These are phyloP conservation scores for Eublepharis macularius DNA, from an alignment of 2,113 vertebrate genomes.

Conservation along the genomic window DNA sequence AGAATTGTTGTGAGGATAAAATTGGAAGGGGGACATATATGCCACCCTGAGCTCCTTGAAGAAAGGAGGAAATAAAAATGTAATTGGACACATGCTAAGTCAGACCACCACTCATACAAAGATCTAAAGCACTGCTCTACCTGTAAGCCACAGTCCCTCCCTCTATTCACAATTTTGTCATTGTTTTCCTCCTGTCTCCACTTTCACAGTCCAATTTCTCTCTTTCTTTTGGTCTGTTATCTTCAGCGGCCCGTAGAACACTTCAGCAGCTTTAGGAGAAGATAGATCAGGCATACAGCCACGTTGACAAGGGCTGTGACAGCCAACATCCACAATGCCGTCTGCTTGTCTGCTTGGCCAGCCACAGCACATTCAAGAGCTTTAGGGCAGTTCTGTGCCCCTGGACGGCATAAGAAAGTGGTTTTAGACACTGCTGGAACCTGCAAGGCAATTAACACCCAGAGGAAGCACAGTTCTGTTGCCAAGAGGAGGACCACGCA, in stretches of 20 bases:
- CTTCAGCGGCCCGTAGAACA: neutral
- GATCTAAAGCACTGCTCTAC: too few relatives aligned
- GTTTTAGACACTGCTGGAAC: neutral
- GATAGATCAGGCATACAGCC: neutral
- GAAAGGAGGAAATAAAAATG: too few relatives aligned
- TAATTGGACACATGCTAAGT: too few relatives aligned
- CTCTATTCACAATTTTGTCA: too few relatives aligned
- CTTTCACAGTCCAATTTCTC: neutral
- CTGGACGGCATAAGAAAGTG: neutral
- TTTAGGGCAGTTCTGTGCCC: neutral
- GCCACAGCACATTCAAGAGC: neutral
- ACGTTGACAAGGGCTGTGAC: neutral
- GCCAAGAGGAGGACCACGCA: conserved; percentile 5
- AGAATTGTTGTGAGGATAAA: too few relatives aligned
- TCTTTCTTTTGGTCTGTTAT: too few relatives aligned
- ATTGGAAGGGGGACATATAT: too few relatives aligned
- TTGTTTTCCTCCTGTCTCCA: neutral
- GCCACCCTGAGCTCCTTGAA: too few relatives aligned
- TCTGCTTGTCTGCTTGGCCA: conserved; percentile 13
- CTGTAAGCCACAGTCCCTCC: too few relatives aligned
- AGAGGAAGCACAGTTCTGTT: conserved; percentile 13
- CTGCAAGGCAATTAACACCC: conserved; percentile 3
- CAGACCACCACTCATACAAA: too few relatives aligned
- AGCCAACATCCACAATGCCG: conserved; percentile 1
- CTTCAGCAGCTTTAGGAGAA: neutral